Base-by-base conservation (phyloP, 2,113 vertebrate genomes). In the Danionella cerebrum region DNA sequence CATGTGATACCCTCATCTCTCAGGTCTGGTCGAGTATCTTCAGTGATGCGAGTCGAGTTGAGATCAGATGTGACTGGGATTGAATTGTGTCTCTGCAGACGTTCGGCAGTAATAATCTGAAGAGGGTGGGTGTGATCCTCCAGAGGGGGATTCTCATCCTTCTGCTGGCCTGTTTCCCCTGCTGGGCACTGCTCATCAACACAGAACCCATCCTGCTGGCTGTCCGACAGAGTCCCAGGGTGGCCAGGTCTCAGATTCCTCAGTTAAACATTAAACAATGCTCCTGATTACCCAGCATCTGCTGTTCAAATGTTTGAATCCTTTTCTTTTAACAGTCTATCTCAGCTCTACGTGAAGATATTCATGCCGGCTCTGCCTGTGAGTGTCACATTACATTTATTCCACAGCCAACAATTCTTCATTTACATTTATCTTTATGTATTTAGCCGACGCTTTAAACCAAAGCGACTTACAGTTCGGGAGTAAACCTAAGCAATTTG, bases 281-380 rank as follows among this genome's bases (percentile, higher is more conserved):
- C n/a, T n/a, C n/a, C n/a, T n/a, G n/a, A n/a, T n/a, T n/a, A n/a
- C n/a, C n/a, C n/a, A n/a, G n/a, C n/a, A n/a, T n/a, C n/a, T n/a
- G n/a, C n/a, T n/a, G n/a, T n/a, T n/a, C n/a, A n/a, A n/a, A n/a
- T n/a, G n/a, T n/a, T n/a, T n/a, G n/a, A n/a, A n/a, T 47, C 16
- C 36, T 16, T 53, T 35, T 33, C 13, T 31, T 8, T 29, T 10
- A 27, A 2, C 81, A 97, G 94, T 80, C 81, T 95, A 38, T 88
- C 94, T 16, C 92, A 98, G 79, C 73, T 91, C 69, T 95, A 96
- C 7, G 93, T 95, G 76, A 89, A 84, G 83, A 89, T 93, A 79
- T 97, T 93, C 69, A 91, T 94, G 77, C 93, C 93, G n/a, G 89
- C 91, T 14, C 87, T 96, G 68, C 93, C 94, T 6, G 93, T 96